A percentile compares a stretch with the other conserved stretches of the same genome.
Evolutionary conservation across 1,140 invertebrate species (phyloP).

Genomic region (Olivierus martensii): DNA sequence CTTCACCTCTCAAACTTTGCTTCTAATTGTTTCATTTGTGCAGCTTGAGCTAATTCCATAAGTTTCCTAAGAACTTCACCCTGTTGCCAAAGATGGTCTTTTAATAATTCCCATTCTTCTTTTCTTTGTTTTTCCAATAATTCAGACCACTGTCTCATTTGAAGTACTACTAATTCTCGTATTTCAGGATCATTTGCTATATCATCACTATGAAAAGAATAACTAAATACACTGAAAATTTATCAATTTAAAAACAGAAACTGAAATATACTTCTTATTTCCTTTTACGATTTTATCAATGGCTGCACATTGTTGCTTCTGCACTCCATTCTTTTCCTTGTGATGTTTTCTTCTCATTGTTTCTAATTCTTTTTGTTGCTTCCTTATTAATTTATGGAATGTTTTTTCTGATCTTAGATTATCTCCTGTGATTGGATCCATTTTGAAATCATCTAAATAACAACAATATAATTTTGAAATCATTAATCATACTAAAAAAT

Average conservation of each 20-base stretch:
- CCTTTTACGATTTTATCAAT: slow-evolving; percentile 84
- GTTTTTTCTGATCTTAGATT: slow-evolving; percentile 78
- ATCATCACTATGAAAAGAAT: no score
- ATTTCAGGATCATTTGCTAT: slow-evolving; percentile 51
- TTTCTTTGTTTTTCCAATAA: slow-evolving; percentile 74
- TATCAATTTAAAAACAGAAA: no score
- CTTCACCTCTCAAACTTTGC: slow-evolving; percentile 68
- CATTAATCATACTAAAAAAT: no score
- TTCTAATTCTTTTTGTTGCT: slow-evolving; percentile 91
- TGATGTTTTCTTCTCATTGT: slow-evolving; percentile 77
- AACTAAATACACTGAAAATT: no score
- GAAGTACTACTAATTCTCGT: slow-evolving; percentile 65
- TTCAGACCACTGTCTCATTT: slow-evolving; percentile 87
- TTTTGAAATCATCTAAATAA: slow-evolving; percentile 40
- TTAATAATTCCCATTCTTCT: slow-evolving; percentile 75
- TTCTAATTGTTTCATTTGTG: slow-evolving; percentile 81
- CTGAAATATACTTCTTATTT: slow-evolving; percentile 59
- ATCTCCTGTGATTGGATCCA: slow-evolving; percentile 88
- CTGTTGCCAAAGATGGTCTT: slow-evolving; percentile 68
- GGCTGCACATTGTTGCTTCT: slow-evolving; percentile 82
- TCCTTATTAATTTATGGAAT: slow-evolving; percentile 86
- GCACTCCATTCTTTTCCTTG: slow-evolving; percentile 80
- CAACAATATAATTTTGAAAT: no score
- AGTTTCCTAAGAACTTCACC: slow-evolving; percentile 70
- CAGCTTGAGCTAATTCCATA: slow-evolving; percentile 65